These are phyloP conservation scores for Mobula birostris DNA, from an alignment of 2,113 vertebrate species.

Conservation along the genomic window DNA sequence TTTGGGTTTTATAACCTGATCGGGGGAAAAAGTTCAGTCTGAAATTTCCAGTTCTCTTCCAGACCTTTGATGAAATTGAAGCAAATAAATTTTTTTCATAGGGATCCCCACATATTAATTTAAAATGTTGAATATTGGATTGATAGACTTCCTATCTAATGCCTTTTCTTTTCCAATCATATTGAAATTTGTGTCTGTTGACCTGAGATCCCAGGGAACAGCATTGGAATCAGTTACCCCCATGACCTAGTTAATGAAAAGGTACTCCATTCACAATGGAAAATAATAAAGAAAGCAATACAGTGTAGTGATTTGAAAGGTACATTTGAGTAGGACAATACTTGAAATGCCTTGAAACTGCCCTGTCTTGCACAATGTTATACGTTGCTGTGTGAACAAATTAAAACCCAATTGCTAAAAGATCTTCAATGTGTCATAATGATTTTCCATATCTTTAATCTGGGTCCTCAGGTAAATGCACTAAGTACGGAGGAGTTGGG, in stretches of 20 bases:
- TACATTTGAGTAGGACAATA: background rate
- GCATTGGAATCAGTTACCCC: background rate
- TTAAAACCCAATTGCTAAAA: too few species aligned
- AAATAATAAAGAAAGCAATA: background rate
- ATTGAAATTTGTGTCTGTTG: background rate
- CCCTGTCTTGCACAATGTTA: too few species aligned
- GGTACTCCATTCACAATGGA: background rate
- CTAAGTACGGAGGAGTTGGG: too few species aligned
- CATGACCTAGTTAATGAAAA: background rate
- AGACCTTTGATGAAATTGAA: background rate
- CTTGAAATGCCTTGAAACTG: too few species aligned
- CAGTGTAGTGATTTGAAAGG: background rate
- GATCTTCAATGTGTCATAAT: too few species aligned
- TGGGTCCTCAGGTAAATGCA: too few species aligned
- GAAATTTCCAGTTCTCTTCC: background rate
- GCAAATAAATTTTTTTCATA: background rate
- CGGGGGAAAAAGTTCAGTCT: background rate
- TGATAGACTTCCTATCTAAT: background rate
- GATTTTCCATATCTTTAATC: too few species aligned
- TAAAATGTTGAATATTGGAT: background rate
- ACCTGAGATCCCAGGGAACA: background rate
- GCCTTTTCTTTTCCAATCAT: background rate
- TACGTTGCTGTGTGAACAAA: too few species aligned
- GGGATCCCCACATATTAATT: background rate
- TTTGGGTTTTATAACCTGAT: background rate